These are phyloP conservation scores for Anthophora plumipes DNA, from an alignment of 2,888 invertebrate genomes.

Conservation along the genomic window DNA sequence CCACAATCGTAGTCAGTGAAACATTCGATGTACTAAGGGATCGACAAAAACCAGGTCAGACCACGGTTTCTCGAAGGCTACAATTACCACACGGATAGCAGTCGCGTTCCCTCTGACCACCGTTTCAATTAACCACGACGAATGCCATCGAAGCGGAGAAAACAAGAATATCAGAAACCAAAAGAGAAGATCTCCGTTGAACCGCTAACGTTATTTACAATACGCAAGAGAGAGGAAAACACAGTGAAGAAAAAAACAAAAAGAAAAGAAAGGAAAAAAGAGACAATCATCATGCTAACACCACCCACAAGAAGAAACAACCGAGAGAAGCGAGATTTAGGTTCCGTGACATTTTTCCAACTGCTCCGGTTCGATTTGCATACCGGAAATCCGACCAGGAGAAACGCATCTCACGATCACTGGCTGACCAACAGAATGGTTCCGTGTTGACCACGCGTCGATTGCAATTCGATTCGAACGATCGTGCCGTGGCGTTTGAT, in stretches of 20 bases:
- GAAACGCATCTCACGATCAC: slow-evolving; percentile 24
- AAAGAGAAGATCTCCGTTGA: not conserved
- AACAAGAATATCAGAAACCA: not conserved
- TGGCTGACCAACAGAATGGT: not conserved
- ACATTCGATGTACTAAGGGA: not conserved
- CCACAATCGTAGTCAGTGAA: slow-evolving; percentile 21
- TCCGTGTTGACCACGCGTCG: slow-evolving; percentile 11
- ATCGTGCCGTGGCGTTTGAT: not conserved
- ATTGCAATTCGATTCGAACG: slow-evolving; percentile 2
- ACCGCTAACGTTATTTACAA: slow-evolving; percentile 39
- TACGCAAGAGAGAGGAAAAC: slow-evolving; percentile 10
- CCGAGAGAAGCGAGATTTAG: not conserved
- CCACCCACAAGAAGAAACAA: slow-evolving; percentile 18
- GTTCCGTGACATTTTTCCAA: slow-evolving; percentile 10
- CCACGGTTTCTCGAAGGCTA: slow-evolving; percentile 15
- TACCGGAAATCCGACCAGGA: slow-evolving; percentile 45
- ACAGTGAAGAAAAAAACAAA: too few species aligned
- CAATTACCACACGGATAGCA: slow-evolving; percentile 39
- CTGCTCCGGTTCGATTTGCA: slow-evolving; percentile 18
- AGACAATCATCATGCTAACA: not conserved
- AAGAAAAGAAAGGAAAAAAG: slow-evolving; percentile 23
- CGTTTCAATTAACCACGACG: slow-evolving; percentile 54
- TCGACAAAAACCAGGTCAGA: slow-evolving; percentile 14
- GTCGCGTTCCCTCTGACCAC: slow-evolving; percentile 41
- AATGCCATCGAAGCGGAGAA: slow-evolving; percentile 3